Base-by-base conservation (phyloP, 2,797 vertebrate genomes). In the Ctenopoma multispine region DNA sequence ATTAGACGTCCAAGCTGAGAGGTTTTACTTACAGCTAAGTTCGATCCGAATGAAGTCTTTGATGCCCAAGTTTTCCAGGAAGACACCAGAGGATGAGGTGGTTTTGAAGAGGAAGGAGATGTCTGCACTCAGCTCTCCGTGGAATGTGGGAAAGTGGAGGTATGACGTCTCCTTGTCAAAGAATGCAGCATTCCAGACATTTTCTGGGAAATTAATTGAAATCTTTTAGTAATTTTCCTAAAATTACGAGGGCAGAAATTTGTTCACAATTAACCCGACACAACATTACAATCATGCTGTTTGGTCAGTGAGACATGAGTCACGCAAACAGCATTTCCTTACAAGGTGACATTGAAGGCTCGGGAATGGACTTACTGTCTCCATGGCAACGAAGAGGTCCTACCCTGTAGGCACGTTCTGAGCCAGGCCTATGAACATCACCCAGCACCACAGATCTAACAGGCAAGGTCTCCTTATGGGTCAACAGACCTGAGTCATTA, bases 21-120 rank as follows among this genome's bases (percentile, higher is more conserved):
- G 53, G 13, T 47, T 81, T 79, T 48, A 97, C 97, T 97, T 90
- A 99, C 97, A 96, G 84, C 92, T 90, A 48, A 99, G 93, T 59
- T 99, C 96, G 74, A 99, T 95, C 49, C 97, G 94, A 78, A 99
- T 96, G 86, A 97, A 99, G 82, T 98, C 97, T 61, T 95, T 96
- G 89, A 98, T 98, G 83, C 97, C 97, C 76, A 99, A 59, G 86
- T 97, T 99, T 89, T 99, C 97, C 89, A 99, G 91, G 93, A 99
- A 97, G 18, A 98, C 93, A 17, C 97, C 97, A 0, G 96, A 97
- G 2, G 94, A 94, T 34, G 96, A 95, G 34, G 92, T 94, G 66
- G 97, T 99, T 91, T 99, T 99, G 80, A 99, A 99, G 81, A 97
- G 95, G 93, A 98, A 97, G 21, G 97, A 96, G 49, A 98, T 93